Evolutionary conservation across 2,888 invertebrate genomes (phyloP).

Genomic region (Galeruca laticollis): DNA sequence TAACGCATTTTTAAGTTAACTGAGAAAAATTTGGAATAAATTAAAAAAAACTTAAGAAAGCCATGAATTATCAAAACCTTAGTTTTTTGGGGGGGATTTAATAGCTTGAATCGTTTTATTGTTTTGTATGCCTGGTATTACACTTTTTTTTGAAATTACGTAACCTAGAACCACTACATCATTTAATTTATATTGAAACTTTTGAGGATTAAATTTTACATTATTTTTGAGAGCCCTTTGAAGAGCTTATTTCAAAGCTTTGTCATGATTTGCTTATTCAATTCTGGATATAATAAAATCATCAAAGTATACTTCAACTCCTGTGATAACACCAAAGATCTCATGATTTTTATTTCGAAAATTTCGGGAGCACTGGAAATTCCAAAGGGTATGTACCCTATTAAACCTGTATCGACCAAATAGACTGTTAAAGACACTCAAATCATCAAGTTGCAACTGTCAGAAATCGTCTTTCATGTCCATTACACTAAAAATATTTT

Average conservation of each 20-base stretch:
- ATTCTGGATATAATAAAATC: conserved; percentile 20
- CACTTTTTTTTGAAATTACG: background rate
- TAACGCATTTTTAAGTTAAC: too few species aligned
- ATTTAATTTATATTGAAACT: conserved; percentile 1
- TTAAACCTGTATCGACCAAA: conserved; percentile 38
- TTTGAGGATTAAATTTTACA: conserved; percentile 22
- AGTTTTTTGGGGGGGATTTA: too few species aligned
- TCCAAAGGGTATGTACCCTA: conserved; percentile 26
- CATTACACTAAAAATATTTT: conserved; percentile 36
- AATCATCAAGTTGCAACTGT: conserved; percentile 13
- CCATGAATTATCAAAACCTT: too few species aligned
- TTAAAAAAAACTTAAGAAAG: too few species aligned
- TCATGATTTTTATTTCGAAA: conserved; percentile 21
- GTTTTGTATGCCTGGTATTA: too few species aligned
- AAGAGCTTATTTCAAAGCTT: too few species aligned
- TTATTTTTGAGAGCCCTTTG: conserved; percentile 7
- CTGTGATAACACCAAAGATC: conserved; percentile 20
- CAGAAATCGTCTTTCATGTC: too few species aligned
- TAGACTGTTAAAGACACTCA: conserved; percentile 48
- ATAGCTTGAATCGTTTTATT: too few species aligned
- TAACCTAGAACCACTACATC: background rate
- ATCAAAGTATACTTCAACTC: conserved; percentile 27
- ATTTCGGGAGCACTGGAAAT: conserved; percentile 24
- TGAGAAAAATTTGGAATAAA: too few species aligned
- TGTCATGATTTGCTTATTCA: conserved; percentile 13